Percentiles rank a stretch among this genome's conserved stretches.
Evolutionary conservation across 2,888 invertebrate species (phyloP).

Genomic region (Saturnia pavonia): DNA sequence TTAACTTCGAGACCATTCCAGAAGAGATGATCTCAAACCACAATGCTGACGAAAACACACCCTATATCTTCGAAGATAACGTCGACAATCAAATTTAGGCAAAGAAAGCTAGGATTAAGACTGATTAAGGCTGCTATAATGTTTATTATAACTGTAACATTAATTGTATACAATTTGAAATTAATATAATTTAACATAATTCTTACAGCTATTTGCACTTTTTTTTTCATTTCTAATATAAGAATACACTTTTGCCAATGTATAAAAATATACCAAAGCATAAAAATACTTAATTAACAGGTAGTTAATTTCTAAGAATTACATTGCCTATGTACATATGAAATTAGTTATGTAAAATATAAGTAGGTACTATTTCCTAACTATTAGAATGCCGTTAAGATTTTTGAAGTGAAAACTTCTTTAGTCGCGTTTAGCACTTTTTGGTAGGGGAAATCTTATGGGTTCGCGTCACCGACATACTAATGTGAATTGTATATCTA

Average conservation of each 20-base stretch:
- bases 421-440: no score
- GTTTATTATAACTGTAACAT: conserved; percentile 19
- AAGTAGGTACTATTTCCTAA: no score
- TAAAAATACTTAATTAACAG: no score
- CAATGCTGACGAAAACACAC: conserved; percentile 47
- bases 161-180: conserved; percentile 16
- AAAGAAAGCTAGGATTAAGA: conserved; percentile 30
- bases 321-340: no score
- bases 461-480: no score
- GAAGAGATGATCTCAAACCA: conserved; percentile 46
- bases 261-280: no score
- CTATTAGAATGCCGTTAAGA: no score
- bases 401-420: no score
- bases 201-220: not conserved
- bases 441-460: no score
- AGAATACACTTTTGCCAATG: not conserved
- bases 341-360: no score
- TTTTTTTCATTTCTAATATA: not conserved
- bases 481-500: no score
- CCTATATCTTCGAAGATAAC: conserved; percentile 48
- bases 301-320: no score
- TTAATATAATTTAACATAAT: not conserved
- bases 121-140: conserved; percentile 37
- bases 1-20: conserved; percentile 47
- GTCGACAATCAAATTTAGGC: conserved; percentile 44